phyloP scores from a whole-genome alignment of 2,888 invertebrate genomes.

The Tortricodes alternella region DNA sequence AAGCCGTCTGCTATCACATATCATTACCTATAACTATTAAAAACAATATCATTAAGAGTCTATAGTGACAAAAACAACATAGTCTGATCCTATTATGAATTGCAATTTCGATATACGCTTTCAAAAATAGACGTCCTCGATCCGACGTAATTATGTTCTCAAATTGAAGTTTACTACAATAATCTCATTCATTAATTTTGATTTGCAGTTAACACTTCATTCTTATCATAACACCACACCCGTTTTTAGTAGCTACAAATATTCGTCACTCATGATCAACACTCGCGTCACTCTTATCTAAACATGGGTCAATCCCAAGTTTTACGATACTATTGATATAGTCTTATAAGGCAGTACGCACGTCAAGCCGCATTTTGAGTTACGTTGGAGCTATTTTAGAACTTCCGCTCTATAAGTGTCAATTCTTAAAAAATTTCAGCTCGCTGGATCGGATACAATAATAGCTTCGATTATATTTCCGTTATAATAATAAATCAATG shows the following conservation, averaged over 20 bases:
- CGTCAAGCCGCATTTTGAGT: background rate
- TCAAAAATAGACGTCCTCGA: too few relatives aligned
- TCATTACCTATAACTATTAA: slow-evolving; percentile 9
- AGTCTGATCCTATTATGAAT: too few relatives aligned
- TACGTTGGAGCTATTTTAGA: slow-evolving; percentile 14
- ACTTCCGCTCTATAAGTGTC: background rate
- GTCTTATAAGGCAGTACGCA: slow-evolving; percentile 4
- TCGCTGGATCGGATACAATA: background rate
- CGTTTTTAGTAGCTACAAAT: slow-evolving; percentile 14
- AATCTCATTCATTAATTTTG: background rate
- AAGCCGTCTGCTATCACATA: slow-evolving; percentile 19
- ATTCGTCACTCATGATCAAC: slow-evolving; percentile 18
- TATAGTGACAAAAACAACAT: background rate
- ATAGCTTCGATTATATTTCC: too few relatives aligned
- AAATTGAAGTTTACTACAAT: too few relatives aligned
- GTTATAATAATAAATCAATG: too few relatives aligned
- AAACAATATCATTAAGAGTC: background rate
- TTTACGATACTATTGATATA: slow-evolving; percentile 6
- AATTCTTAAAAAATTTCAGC: background rate
- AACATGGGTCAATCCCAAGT: background rate
- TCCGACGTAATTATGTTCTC: too few relatives aligned
- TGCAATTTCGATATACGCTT: too few relatives aligned
- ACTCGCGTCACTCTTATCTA: background rate
- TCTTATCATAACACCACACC: slow-evolving; percentile 10
- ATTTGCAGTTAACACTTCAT: slow-evolving; percentile 20